Base-by-base conservation (phyloP, 2,797 vertebrate genomes). In the Brachymystax lenok region DNA sequence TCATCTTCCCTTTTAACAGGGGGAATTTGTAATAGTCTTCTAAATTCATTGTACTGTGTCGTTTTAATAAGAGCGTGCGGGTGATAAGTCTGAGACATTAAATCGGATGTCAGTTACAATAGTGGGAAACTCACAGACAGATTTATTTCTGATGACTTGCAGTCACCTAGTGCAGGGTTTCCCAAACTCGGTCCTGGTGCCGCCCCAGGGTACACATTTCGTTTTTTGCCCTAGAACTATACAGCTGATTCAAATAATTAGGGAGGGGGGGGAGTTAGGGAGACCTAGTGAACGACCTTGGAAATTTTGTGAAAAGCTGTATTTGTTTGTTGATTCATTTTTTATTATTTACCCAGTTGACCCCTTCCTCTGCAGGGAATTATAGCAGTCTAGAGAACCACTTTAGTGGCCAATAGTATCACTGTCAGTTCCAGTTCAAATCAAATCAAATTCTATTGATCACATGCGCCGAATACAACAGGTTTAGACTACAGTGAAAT, bases 61-160 rank as follows among this genome's bases (percentile, higher is more conserved):
- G 81, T 81, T 81, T 85, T 83, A 85, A 80, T 81, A 76, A 75
- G 71, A 79, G 78, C 80, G 76, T 74, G 81, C 71, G 24, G 78
- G 21, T 74, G 69, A 80, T 87, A 30, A 30, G 70, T 79, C 69
- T 5, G 51, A 81, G 76, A 74, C 75, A 84, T 86, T 82, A 80
- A 78, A 80, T 79, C 71, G 21, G 10, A 67, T 50, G 1, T 71
- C 81, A 75, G 73, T 78, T 80, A 73, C 71, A 54, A 75, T 82
- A 71, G 54, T 69, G 50, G 75, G 70, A 67, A 67, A 50, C 14
- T 28, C 8, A 73, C 68, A 56, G 71, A 21, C 70, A 71, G 64
- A 27, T 30, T 35, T 33, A 33, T 33, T 33, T 61, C 30, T 54
- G 51, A 16, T 54, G 30, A 30, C 30, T 30, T 30, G 4, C 30